Conservation (phyloP, 2,888 invertebrate species). For the Dicroscelio sp. region DNA sequence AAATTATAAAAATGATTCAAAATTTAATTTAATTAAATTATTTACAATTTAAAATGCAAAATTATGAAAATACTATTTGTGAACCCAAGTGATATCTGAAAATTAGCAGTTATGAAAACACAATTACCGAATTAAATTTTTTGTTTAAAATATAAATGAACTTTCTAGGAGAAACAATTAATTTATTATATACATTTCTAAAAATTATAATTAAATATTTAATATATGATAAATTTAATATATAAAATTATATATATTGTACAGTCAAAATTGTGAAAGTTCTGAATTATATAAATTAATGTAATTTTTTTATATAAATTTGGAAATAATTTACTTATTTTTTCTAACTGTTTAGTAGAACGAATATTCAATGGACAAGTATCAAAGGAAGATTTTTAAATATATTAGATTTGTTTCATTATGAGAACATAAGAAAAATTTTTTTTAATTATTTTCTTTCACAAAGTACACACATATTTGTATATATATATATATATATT, state of each 20-base stretch:
- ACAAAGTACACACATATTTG: background rate
- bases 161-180: background rate
- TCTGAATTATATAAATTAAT: background rate
- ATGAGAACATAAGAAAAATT: background rate
- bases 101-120: background rate
- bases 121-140: background rate
- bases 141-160: background rate
- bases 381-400: background rate
- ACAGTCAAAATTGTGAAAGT: background rate
- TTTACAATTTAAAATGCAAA: too few species aligned
- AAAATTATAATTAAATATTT: background rate
- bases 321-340: background rate
- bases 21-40: too few species aligned
- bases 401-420: background rate
- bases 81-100: background rate
- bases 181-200: background rate
- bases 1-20: too few species aligned
- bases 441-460: background rate
- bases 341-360: background rate
- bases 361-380: background rate
- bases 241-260: background rate
- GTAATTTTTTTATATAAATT: background rate
- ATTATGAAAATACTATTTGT: background rate
- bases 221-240: background rate
- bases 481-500: too few species aligned